These are phyloP conservation scores for Actinernus sp. DNA, from an alignment of 92 coral and sea anemone species.

Conservation along the genomic window DNA sequence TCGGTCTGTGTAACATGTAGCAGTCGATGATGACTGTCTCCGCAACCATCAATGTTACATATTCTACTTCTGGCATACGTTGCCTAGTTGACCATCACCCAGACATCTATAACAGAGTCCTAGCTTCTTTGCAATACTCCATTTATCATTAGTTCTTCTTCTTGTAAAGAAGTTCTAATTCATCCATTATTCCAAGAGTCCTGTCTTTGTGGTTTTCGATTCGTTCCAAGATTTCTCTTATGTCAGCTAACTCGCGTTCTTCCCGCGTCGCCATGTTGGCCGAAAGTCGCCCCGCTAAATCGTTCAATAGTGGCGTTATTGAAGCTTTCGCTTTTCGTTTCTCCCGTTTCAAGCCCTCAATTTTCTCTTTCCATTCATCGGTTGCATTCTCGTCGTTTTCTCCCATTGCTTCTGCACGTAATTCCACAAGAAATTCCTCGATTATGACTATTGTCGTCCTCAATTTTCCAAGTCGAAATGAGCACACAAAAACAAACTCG, in stretches of 20 bases:
- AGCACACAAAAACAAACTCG: too few species aligned
- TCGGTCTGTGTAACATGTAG: conserved; percentile 8
- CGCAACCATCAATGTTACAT: conserved; percentile 15
- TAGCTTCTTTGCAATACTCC: conserved; percentile 24
- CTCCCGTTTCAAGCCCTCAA: conserved; percentile 1
- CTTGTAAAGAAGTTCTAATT: conserved; percentile 36
- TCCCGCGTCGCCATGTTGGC: conserved; percentile 12
- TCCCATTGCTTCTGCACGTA: too few species aligned
- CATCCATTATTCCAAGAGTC: conserved; percentile 8
- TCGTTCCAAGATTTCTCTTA: background rate
- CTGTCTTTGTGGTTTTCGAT: background rate
- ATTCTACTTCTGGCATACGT: conserved; percentile 7
- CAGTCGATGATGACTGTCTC: conserved; percentile 27
- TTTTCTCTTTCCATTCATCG: conserved; percentile 11
- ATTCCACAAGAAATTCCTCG: too few species aligned
- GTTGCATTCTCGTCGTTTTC: too few species aligned
- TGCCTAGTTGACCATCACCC: conserved; percentile 25
- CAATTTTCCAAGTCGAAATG: too few species aligned
- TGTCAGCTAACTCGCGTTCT: background rate
- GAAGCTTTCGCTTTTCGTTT: too few species aligned
- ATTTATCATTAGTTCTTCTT: conserved; percentile 9
- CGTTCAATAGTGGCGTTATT: too few species aligned
- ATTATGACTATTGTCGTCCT: too few species aligned
- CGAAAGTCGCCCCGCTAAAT: conserved; percentile 5
- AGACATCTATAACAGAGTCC: conserved; percentile 49